Evolutionary conservation across 2,888 invertebrate genomes (phyloP).

Genomic region (Hemicrepidius hirtus): DNA sequence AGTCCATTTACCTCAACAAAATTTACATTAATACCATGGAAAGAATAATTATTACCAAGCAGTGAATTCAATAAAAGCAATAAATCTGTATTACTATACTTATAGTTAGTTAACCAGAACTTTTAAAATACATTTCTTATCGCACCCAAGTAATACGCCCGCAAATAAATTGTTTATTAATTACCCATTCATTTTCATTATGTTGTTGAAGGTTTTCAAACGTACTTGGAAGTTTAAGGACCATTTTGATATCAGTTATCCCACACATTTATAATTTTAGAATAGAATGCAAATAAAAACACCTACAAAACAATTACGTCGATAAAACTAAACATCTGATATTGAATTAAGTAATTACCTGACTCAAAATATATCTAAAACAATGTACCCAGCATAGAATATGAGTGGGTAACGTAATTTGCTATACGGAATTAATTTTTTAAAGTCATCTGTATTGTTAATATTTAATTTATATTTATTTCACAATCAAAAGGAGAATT

Average conservation of each 20-base stretch:
- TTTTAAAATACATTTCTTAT: background rate
- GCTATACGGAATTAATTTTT: no score
- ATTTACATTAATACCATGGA: no score
- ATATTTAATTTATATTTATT: no score
- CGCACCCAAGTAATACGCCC: background rate
- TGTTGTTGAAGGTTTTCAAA: constrained; percentile 9
- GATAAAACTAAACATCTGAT: constrained; percentile 20
- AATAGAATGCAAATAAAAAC: constrained; percentile 23
- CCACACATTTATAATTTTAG: constrained; percentile 15
- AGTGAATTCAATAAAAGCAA: no score
- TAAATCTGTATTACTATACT: no score
- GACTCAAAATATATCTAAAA: no score
- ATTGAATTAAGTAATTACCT: constrained; percentile 1
- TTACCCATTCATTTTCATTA: constrained; percentile 8
- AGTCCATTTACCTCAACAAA: no score
- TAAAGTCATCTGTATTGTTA: no score
- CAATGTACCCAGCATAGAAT: no score
- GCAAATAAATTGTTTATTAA: constrained; percentile 18
- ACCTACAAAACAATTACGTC: constrained; percentile 14
- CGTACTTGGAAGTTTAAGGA: constrained; percentile 25
- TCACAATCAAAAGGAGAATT: no score
- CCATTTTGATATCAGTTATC: constrained; percentile 17
- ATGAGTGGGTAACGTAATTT: no score
- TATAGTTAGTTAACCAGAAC: background rate
- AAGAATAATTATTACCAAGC: no score